These are phyloP conservation scores for Holotrichia oblita DNA, from an alignment of 1,140 invertebrate species.

Conservation along the genomic window DNA sequence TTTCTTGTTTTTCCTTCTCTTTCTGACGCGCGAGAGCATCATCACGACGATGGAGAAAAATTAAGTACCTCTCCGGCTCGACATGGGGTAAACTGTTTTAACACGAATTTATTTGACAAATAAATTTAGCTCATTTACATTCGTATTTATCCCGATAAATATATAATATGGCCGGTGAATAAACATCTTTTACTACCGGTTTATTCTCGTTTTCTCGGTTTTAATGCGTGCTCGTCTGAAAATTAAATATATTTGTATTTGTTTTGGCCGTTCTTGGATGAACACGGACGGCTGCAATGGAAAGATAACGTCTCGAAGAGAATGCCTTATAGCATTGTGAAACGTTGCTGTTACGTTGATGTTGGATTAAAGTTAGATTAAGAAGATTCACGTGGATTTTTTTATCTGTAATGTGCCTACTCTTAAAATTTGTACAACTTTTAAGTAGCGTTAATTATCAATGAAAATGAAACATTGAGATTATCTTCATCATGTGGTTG, in stretches of 20 bases:
- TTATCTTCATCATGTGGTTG: too few species aligned
- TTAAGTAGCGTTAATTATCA: too few species aligned
- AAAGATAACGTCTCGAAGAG: neutral
- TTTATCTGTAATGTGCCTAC: too few species aligned
- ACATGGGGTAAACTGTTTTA: slow-evolving; percentile 36
- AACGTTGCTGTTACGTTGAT: neutral
- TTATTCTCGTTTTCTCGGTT: slow-evolving; percentile 26
- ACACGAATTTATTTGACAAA: slow-evolving; percentile 37
- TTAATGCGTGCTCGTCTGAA: slow-evolving; percentile 28
- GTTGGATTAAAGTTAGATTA: too few species aligned
- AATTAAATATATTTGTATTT: slow-evolving; percentile 25
- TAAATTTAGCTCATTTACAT: slow-evolving; percentile 31
- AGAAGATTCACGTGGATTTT: too few species aligned
- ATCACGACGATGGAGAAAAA: neutral
- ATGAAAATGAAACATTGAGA: too few species aligned
- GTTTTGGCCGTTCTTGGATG: slow-evolving; percentile 3
- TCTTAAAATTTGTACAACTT: too few species aligned
- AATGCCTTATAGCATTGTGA: neutral
- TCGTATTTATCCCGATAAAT: slow-evolving; percentile 28
- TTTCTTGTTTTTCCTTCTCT: neutral
- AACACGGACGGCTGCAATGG: neutral
- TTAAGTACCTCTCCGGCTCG: neutral
- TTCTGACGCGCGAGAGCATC: neutral
- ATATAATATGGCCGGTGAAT: slow-evolving; percentile 33
- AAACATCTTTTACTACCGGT: slow-evolving; percentile 33